Conservation (phyloP, 2,113 vertebrate genomes). For the Polypterus senegalus region DNA sequence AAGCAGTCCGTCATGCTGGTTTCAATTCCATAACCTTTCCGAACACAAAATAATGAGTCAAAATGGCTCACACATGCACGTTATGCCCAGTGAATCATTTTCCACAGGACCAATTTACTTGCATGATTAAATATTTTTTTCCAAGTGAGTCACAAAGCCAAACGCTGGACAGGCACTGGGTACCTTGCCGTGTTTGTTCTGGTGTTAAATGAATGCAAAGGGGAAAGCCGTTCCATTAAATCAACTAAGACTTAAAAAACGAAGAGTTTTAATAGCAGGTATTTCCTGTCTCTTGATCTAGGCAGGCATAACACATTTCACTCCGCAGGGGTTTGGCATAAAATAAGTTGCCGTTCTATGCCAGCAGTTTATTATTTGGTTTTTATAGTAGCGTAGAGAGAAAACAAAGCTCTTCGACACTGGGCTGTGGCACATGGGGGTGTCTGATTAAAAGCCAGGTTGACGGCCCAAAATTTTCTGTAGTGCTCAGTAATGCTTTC, state of each 20-base stretch:
- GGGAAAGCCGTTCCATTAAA: conserved; percentile 38
- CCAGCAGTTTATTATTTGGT: conserved; percentile 45
- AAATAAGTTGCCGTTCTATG: conserved; percentile 43
- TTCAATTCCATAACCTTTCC: conserved; percentile 50
- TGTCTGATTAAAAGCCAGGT: conserved; percentile 14
- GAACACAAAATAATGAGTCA: conserved; percentile 43
- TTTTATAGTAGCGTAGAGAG: conserved; percentile 20
- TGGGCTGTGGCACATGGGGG: conserved; percentile 14
- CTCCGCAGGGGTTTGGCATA: conserved; percentile 34
- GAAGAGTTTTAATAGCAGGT: conserved; percentile 32
- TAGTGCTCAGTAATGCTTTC: conserved; percentile 10
- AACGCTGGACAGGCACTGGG: conserved; percentile 9
- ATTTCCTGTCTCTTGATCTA: conserved; percentile 55
- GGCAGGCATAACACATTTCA: conserved; percentile 32
- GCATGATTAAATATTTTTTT: conserved; percentile 37
- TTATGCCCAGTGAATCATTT: conserved; percentile 36
- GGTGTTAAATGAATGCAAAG: conserved; percentile 28
- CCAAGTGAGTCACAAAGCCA: conserved; percentile 33
- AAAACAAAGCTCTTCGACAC: conserved; percentile 13
- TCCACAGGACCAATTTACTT: conserved; percentile 37
- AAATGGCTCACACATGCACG: conserved; percentile 51
- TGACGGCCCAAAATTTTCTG: conserved; percentile 8
- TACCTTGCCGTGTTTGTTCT: conserved; percentile 18
- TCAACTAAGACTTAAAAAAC: conserved; percentile 31
- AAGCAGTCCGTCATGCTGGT: conserved; percentile 33